Evolutionary conservation across 2,888 invertebrate genomes (phyloP).

Genomic region (Chrysolina haemoptera): DNA sequence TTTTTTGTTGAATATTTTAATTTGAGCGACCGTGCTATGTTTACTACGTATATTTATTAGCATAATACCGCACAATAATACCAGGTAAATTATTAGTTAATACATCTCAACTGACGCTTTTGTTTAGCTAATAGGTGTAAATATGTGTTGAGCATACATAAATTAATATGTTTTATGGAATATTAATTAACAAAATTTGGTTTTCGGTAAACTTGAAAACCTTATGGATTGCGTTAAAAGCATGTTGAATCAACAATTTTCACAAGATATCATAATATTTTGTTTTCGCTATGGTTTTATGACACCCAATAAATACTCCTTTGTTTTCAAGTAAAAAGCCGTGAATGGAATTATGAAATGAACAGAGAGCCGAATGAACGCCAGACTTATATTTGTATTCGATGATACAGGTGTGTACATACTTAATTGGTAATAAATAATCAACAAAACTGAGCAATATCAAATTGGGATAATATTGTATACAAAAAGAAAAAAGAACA

Average conservation of each 20-base stretch:
- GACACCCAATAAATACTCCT: slow-evolving; percentile 33
- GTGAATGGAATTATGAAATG: neutral
- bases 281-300: slow-evolving; percentile 33
- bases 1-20: neutral
- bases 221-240: neutral
- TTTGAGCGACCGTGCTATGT: neutral
- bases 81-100: slow-evolving; percentile 30
- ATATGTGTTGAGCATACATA: slow-evolving; percentile 32
- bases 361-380: neutral
- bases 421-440: neutral
- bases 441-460: neutral
- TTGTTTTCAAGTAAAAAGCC: neutral
- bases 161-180: slow-evolving; percentile 30
- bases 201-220: slow-evolving; percentile 27
- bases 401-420: neutral
- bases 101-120: slow-evolving; percentile 28
- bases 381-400: neutral
- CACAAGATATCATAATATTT: slow-evolving; percentile 35
- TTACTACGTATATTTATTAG: neutral
- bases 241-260: slow-evolving; percentile 25
- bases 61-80: slow-evolving; percentile 12
- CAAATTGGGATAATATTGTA: too few species aligned
- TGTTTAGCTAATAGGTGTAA: slow-evolving; percentile 38
- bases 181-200: slow-evolving; percentile 21
- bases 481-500: too few species aligned